These are phyloP conservation scores for Rhogogaster chlorosoma DNA, from an alignment of 2,888 invertebrate genomes.

Conservation along the genomic window DNA sequence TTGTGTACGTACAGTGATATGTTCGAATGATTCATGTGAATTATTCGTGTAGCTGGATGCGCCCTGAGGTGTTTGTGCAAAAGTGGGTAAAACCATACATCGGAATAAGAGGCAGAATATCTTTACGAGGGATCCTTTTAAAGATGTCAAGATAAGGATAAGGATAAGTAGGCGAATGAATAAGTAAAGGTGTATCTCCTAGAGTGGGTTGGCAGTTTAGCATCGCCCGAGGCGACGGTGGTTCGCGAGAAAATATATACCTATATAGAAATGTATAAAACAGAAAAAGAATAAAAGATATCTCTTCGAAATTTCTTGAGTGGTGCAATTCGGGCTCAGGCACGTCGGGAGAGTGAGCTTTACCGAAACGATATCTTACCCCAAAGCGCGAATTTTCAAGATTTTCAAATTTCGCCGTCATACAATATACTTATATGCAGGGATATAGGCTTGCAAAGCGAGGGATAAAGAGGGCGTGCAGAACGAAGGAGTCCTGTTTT, in stretches of 20 bases:
- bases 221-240: not conserved
- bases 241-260: constrained; percentile 7
- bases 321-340: constrained; percentile 13
- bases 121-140: constrained; percentile 15
- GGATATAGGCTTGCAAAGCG: not conserved
- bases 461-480: not conserved
- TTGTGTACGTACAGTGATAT: too few relatives aligned
- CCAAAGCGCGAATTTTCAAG: not conserved
- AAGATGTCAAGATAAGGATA: constrained; percentile 26
- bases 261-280: not conserved
- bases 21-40: not conserved
- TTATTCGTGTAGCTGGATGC: not conserved
- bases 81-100: constrained; percentile 5
- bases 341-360: constrained; percentile 4
- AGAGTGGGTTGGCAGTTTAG: constrained; percentile 29
- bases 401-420: not conserved
- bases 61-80: not conserved
- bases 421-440: not conserved
- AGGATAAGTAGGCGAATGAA: constrained; percentile 34
- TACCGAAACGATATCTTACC: not conserved
- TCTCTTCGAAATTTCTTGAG: not conserved
- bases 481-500: constrained; percentile 11
- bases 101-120: constrained; percentile 14
- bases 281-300: constrained; percentile 12
- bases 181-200: constrained; percentile 35